Evolutionary conservation across 2,113 vertebrate genomes (phyloP).

Genomic region (Epinephelus moara): DNA sequence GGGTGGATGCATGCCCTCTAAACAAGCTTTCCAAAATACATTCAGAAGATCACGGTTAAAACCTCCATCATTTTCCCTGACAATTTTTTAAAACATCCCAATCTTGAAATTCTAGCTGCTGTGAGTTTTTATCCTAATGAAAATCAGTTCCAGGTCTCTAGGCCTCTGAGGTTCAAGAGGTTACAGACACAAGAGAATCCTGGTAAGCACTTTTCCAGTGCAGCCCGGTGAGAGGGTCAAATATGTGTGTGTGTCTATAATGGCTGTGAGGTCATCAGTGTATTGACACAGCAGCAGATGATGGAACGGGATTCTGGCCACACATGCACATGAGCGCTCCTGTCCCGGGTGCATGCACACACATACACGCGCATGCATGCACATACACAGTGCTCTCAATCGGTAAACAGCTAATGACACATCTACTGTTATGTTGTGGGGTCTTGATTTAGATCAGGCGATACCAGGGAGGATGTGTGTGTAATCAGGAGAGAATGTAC

Average conservation of each 20-base stretch:
- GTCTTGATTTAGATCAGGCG: slow-evolving; percentile 73
- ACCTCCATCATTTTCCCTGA: slow-evolving; percentile 30
- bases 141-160: slow-evolving; percentile 54
- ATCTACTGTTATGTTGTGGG: slow-evolving; percentile 56
- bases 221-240: slow-evolving; percentile 57
- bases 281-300: slow-evolving; percentile 66
- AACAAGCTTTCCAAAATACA: slow-evolving; percentile 52
- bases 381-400: slow-evolving; percentile 42
- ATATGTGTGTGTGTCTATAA: slow-evolving; percentile 66
- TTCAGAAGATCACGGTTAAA: slow-evolving; percentile 39
- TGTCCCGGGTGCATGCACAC: background rate
- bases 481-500: slow-evolving; percentile 70
- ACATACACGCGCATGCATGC: slow-evolving; percentile 27
- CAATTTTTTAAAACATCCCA: slow-evolving; percentile 49
- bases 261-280: slow-evolving; percentile 63
- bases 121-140: slow-evolving; percentile 49
- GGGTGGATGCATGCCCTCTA: slow-evolving; percentile 42
- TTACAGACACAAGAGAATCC: slow-evolving; percentile 62
- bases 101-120: slow-evolving; percentile 54
- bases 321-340: slow-evolving; percentile 29
- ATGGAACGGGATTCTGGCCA: slow-evolving; percentile 56
- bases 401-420: slow-evolving; percentile 72
- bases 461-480: slow-evolving; percentile 67
- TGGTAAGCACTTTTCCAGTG: slow-evolving; percentile 66
- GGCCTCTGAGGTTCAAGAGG: slow-evolving; percentile 57